Percentiles rank a stretch among this genome's conserved stretches.
phyloP scores from a whole-genome alignment of 2,113 vertebrate genomes.

The Menidia beryllina region DNA sequence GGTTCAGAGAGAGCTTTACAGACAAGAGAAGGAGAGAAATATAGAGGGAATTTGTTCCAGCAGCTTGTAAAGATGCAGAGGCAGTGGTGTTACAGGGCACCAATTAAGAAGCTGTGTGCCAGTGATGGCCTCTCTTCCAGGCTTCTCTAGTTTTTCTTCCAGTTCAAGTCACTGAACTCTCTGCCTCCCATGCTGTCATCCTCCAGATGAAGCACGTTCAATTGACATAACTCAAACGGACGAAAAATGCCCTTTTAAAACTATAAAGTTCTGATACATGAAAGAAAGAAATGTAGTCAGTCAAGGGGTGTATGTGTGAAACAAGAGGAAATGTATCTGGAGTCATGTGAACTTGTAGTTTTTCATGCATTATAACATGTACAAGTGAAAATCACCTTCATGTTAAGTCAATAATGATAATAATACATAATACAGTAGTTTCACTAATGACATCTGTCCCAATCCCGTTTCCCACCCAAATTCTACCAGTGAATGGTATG shows the following conservation, averaged over 20 bases:
- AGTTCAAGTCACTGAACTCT: conserved; percentile 59
- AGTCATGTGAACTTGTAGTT: conserved; percentile 1
- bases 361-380: background rate
- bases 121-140: conserved; percentile 44
- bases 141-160: conserved; percentile 54
- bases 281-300: conserved; percentile 24
- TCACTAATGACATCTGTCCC: conserved; percentile 41
- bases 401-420: conserved; percentile 23
- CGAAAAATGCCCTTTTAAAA: conserved; percentile 43
- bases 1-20: conserved; percentile 20
- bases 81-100: conserved; percentile 56
- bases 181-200: conserved; percentile 41
- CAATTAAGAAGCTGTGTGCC: conserved; percentile 71
- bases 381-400: conserved; percentile 2
- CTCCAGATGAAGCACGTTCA: conserved; percentile 36
- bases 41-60: conserved; percentile 46
- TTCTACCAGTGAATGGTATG: conserved; percentile 58
- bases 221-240: conserved; percentile 35
- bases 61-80: conserved; percentile 55
- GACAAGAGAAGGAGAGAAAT: background rate
- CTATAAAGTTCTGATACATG: background rate
- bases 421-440: conserved; percentile 20
- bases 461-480: conserved; percentile 62
- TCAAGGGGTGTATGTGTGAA: background rate
- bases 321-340: background rate